Evolutionary conservation across 1,140 invertebrate genomes (phyloP), one percentile per base, ranked within the genome.

Genomic region (Calephelis virginiensis): DNA sequence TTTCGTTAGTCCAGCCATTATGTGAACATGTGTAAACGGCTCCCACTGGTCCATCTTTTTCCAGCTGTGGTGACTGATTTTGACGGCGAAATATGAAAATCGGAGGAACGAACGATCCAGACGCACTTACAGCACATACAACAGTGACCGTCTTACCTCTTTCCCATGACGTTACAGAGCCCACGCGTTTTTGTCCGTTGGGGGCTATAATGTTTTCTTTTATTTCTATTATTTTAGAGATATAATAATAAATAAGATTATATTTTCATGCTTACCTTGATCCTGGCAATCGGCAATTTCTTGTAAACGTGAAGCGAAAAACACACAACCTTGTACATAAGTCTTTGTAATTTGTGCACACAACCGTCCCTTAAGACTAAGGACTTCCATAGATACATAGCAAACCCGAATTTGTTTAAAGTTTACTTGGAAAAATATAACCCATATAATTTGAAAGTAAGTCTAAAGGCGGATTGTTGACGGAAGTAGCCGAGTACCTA

Each of bases 121-220:
- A 17, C 56, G 69, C 73, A 47, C 65, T 69, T 47, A 74, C 65
- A 43, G 67, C 67, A 63, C 69, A 74, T 5, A 71, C 61, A 7
- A 61, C 65, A 47, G 69, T 71, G 10, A 71, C 50, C 1, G n/a
- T 74, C 12, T 67, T 69, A 37, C 73, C 70, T 61, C 65, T 61
- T 61, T 71, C 73, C 47, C 67, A 71, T 43, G 53, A 62, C 4
- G 67, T 74, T 0, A 64, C 50, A 8, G 67, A 49, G 11, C 67
- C 69, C 7, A 74, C 65, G 7, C 67, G 56, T 43, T 67, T 67
- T 61, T 69, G 67, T 37, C 64, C 17, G 1, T 17, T 17, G 17
- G 17, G 17, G 17, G 17, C 17, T 17, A 17, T 17, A 17, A 17
- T 17, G 1, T 17, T 17, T 17, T 17, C 17, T 40, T 40, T 9